Evolutionary conservation across 2,888 invertebrate species (phyloP), one percentile per base, ranked within the genome.

Genomic region (Melanchra persicariae): DNA sequence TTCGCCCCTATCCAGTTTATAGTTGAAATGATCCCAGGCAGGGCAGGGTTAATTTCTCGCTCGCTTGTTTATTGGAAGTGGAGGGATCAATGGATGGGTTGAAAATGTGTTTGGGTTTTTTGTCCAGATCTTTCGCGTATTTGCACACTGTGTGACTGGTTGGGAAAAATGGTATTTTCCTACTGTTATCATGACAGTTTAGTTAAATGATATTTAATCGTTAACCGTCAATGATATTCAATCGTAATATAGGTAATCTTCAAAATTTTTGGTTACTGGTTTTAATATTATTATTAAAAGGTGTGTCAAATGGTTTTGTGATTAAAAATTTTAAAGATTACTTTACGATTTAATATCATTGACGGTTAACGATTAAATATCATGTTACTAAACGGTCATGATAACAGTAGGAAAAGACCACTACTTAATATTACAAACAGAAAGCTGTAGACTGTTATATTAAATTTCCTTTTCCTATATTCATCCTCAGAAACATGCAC

Each of bases 31-130:
- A 84, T 76, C 78, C 80, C 54, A 30, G 71, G 70, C 63, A 55
- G 58, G 77, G 77, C 70, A 75, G 83, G 82, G 86, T 87, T 92
- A 91, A 90, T 91, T 90, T 88, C 85, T 87, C 22, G 57, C 12
- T 59, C 4, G 68, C 82, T 87, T 88, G 85, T 87, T 86, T 89
- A 85, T 73, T 64, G 49, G 64, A 70, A 75, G 66, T 74, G 75
- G 76, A 64, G 72, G 77, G 83, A 67, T 66, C 67, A 64, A 71
- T 55, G 30, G 22, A 49, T 54, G 12, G 34, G 61, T 57, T 17
- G 10, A 1, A 10, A 54, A 60, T 65, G 17, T 52, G 8, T 61
- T 63, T 34, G 22, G 0, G 12, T 15, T 19, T 37, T 55, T 63
- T 74, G 19, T 51, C 24, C 30, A 34, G 2, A 26, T 30, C 26